Percentiles rank a stretch among this genome's conserved stretches.
Evolutionary conservation across 2,113 vertebrate species (phyloP).

Genomic region (Rhegmatorhina hoffmannsi): DNA sequence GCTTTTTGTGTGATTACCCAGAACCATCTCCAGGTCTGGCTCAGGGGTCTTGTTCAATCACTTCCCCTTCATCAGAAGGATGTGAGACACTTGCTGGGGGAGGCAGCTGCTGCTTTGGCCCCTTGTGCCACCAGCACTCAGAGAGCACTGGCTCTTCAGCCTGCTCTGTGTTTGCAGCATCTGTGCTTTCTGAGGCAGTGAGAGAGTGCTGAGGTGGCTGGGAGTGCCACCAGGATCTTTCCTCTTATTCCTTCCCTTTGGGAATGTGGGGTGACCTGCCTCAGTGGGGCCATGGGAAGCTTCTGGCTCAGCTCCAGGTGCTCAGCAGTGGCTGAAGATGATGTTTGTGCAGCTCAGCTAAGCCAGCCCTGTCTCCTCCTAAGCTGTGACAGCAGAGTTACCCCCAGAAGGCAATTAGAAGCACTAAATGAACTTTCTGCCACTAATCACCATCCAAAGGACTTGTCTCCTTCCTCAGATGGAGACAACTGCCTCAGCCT

Average conservation of each 20-base stretch:
- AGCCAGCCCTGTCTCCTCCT: background rate
- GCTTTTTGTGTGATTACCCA: background rate
- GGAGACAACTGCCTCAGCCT: background rate
- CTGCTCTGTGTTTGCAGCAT: background rate
- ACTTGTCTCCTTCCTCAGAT: background rate
- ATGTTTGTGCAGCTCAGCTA: background rate
- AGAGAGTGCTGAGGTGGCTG: background rate
- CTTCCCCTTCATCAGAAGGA: accelerated
- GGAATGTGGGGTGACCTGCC: background rate
- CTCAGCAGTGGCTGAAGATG: background rate
- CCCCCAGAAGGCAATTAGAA: background rate
- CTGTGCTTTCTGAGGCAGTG: background rate
- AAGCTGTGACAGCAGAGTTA: background rate
- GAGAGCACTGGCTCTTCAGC: background rate
- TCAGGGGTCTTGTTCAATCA: background rate
- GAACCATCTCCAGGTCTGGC: background rate
- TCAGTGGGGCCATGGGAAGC: accelerated
- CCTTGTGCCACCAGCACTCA: background rate
- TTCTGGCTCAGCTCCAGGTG: background rate
- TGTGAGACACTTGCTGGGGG: background rate
- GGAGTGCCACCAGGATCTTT: background rate
- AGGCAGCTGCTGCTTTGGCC: background rate
- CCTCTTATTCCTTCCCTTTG: background rate
- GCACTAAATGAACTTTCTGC: background rate
- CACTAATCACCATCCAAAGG: background rate